Base-by-base conservation (phyloP, 2,888 invertebrate species). In the Rhogogaster chlorosoma region DNA sequence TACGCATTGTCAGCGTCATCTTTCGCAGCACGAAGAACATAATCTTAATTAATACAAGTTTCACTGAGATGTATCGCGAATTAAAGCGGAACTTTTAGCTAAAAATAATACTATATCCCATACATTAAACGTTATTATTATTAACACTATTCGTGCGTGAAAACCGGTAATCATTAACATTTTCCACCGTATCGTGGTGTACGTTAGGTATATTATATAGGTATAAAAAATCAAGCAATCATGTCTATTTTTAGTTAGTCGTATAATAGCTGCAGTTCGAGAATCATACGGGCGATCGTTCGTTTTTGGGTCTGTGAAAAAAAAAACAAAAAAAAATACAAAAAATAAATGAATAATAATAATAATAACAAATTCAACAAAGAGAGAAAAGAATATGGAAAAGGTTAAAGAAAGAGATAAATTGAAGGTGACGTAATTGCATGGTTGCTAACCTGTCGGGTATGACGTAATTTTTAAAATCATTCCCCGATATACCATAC, bases 391-490 rank as follows among this genome's bases (percentile, higher is more conserved):
- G 12, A 22, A 70, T 67, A 4, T 29, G 7, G n/a, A n/a, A 67
- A 67, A 67, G 4, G 32, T n/a, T n/a, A 36, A 70, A 70, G 10
- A 36, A 70, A 70, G 18, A 36, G 18, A 32, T 70, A 70, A 18
- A n/a, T 32, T n/a, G 36, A 15, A n/a, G 49, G 29, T 77, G 77
- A 77, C n/a, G 77, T 77, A 77, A 77, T 77, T 49, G 7, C 49
- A 53, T 38, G 73, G 67, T 7, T 29, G 67, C 73, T 22, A 49
- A 77, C 29, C 29, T 53, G 77, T 53, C 53, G 29, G 53, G 18
- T 29, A 49, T 77, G 77, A 77, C 77, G 77, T 77, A 77, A 77
- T 77, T 77, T 77, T 3, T 32, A 49, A 77, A 77, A 77, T 32
- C 3, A 53, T 32, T 67, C 67, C 67, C 67, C 67, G 18, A 67